Conservation (phyloP, 2,113 vertebrate species). For the Xerus inauris region DNA sequence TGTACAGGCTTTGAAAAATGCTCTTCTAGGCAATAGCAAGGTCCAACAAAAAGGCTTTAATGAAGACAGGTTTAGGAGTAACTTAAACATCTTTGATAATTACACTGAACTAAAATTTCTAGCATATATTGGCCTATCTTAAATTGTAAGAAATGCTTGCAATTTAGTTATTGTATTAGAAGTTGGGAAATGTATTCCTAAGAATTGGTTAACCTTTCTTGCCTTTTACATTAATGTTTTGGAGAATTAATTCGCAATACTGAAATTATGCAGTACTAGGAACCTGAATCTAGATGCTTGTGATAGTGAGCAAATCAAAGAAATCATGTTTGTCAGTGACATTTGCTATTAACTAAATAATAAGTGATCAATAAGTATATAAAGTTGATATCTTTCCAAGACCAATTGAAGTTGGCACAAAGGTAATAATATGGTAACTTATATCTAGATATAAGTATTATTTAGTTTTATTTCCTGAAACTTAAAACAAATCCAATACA, state of each 20-base stretch:
- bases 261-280: background rate
- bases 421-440: background rate
- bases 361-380: background rate
- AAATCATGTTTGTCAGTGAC: background rate
- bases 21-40: background rate
- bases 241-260: background rate
- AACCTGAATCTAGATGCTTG: background rate
- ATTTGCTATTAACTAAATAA: constrained; percentile 29
- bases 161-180: background rate
- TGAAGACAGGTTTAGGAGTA: background rate
- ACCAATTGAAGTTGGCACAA: background rate
- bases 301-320: background rate
- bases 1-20: background rate
- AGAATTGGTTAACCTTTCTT: background rate
- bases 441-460: constrained; percentile 50
- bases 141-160: background rate
- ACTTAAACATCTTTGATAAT: background rate
- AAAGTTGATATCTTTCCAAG: constrained; percentile 23
- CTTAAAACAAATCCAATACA: background rate
- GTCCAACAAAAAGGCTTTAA: background rate
- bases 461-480: background rate
- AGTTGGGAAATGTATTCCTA: background rate
- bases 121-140: background rate
- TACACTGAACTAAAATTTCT: background rate
- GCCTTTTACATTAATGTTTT: background rate